Evolutionary conservation across 2,888 invertebrate species (phyloP).

Genomic region (Volucella zonaria): DNA sequence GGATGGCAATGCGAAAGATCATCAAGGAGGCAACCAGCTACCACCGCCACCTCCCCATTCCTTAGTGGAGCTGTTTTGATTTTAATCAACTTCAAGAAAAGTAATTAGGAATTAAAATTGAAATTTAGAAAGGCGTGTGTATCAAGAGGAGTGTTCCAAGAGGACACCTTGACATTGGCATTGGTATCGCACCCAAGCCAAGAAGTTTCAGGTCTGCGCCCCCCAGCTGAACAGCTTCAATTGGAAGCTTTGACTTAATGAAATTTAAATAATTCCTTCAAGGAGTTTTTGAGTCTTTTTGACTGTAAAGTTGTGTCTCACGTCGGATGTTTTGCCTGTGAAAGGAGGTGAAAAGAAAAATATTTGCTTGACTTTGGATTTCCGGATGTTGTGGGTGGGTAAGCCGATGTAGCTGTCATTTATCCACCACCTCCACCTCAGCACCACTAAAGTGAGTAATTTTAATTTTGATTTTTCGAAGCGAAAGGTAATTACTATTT

Average conservation of each 20-base stretch:
- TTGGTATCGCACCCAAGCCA: conserved; percentile 17
- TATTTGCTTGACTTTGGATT: conserved; percentile 49
- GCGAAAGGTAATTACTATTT: conserved; percentile 57
- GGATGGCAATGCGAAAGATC: conserved; percentile 56
- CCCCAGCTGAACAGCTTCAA: conserved; percentile 38
- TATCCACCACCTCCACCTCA: neutral
- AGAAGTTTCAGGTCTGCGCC: neutral
- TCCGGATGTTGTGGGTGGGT: neutral
- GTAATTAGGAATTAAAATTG: conserved; percentile 73
- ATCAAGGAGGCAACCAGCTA: conserved; percentile 13
- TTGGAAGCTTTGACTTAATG: conserved; percentile 66
- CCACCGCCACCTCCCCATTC: neutral
- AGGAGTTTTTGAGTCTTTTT: conserved; percentile 14
- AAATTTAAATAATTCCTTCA: conserved; percentile 70
- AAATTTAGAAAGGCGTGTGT: conserved; percentile 58
- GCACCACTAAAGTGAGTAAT: conserved; percentile 29
- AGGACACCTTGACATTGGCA: neutral
- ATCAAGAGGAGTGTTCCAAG: neutral
- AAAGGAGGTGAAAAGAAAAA: conserved; percentile 23
- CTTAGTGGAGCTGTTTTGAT: conserved; percentile 62
- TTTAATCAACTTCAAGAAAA: conserved; percentile 73
- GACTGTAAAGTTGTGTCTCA: neutral
- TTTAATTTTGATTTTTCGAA: conserved; percentile 59
- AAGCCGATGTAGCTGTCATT: conserved; percentile 9
- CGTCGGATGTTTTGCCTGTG: neutral